phyloP scores from a whole-genome alignment of 2,797 vertebrate genomes.

The Gallirallus australis region DNA sequence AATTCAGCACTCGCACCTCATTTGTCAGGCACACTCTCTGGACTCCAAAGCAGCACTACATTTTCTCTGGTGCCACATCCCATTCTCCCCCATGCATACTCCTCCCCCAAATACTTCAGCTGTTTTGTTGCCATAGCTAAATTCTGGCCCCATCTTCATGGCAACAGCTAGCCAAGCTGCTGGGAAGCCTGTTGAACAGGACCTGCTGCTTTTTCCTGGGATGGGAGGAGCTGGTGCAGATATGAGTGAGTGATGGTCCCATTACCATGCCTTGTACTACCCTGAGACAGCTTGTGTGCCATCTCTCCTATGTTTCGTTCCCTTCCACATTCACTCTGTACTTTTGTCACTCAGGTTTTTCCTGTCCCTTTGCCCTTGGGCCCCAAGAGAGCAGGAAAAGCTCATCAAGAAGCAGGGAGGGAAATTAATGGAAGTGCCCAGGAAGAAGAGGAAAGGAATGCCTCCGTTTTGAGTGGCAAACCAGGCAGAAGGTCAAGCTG shows the following conservation, averaged over 20 bases:
- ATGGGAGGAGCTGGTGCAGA: fast-evolving
- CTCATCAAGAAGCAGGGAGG: not conserved
- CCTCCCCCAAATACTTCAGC: not conserved
- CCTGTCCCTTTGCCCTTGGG: not conserved
- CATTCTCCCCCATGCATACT: not conserved
- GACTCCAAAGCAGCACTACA: not conserved
- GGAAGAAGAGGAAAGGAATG: not conserved
- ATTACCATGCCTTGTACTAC: not conserved
- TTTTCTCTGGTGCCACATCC: not conserved
- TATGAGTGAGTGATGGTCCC: not conserved
- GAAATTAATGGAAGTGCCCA: not conserved
- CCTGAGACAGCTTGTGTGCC: not conserved
- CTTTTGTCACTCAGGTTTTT: not conserved
- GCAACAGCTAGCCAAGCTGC: not conserved
- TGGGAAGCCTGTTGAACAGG: not conserved
- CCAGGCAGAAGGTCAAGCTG: not conserved
- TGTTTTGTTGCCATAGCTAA: not conserved
- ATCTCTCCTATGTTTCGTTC: not conserved
- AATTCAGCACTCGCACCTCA: not conserved
- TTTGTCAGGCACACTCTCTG: conserved; percentile 21
- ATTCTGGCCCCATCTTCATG: not conserved
- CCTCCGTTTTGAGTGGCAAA: not conserved
- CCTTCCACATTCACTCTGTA: not conserved
- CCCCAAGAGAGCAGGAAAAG: not conserved
- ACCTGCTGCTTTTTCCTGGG: not conserved